These are phyloP conservation scores for Orientallactaga bullata DNA, from an alignment of 2,113 vertebrate genomes.

Conservation along the genomic window DNA sequence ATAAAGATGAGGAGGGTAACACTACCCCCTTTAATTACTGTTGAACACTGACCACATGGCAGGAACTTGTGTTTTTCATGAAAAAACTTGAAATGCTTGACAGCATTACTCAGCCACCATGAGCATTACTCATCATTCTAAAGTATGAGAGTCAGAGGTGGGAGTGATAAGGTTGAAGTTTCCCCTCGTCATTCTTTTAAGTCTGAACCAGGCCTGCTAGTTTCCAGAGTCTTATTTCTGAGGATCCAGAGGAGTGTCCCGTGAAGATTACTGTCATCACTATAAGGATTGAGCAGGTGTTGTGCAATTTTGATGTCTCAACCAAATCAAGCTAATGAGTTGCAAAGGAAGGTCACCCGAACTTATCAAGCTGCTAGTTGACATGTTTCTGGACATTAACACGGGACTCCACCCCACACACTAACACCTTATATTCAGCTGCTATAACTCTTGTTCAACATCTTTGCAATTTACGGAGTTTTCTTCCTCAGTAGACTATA, in stretches of 20 bases:
- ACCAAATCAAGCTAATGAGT: not conserved
- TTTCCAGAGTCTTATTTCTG: not conserved
- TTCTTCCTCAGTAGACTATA: not conserved
- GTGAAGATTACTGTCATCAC: not conserved
- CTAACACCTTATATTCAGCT: not conserved
- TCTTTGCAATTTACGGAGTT: not conserved
- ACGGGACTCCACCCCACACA: rapidly evolving
- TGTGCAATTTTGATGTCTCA: not conserved
- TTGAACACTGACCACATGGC: not conserved
- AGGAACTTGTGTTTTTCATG: not conserved
- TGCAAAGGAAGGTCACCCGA: not conserved
- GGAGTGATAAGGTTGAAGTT: not conserved
- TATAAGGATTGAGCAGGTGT: not conserved
- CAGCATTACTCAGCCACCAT: not conserved
- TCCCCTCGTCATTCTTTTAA: not conserved
- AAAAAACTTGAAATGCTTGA: not conserved
- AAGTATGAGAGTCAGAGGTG: not conserved
- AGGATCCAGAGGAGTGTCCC: not conserved
- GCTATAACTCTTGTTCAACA: not conserved
- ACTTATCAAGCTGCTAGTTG: not conserved
- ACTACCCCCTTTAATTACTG: not conserved
- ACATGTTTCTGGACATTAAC: not conserved
- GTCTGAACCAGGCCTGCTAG: not conserved
- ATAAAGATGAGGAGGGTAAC: not conserved
- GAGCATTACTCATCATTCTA: not conserved